Base-by-base conservation (phyloP, 2,888 invertebrate species). In the Heteromyza rotundicornis region DNA sequence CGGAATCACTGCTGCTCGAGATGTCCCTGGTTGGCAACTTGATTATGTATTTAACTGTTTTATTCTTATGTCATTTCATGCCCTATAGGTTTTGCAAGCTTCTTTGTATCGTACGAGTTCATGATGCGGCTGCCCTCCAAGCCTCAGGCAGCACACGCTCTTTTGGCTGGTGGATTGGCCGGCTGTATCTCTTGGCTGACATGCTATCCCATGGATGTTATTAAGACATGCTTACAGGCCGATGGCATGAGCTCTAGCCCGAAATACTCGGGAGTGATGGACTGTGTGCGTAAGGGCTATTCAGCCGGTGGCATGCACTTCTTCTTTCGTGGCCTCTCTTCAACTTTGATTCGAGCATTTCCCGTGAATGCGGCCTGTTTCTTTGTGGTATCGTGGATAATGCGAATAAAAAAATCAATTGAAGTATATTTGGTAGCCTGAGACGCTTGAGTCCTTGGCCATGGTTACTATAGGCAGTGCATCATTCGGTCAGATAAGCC, bases 291-390 rank as follows among this genome's bases (percentile, higher is more conserved):
- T 58, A 87, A 90, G 76, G 91, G 92, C 47, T 86, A 93, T 62
- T 82, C 82, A 27, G 70, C 83, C 1, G 92, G 94, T 69, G 96
- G 96, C 0, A 84, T 87, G 75, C 77, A 83, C 0, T 90, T 90
- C 69, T 88, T 96, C 79, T 86, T 89, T 53, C 85, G 90, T 19
- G 96, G 96, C 0, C 78, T 96, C 1, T 86, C 87, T 19, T 90
- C 95, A 1, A 92, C 95, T 1, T 82, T 95, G 44, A 76, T 95
- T 52, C 87, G 97, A 49, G 96, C 97, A 0, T 96, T 97, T 82
- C 94, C 96, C 1, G 92, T 92, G 65, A 97, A 98, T 80, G 97
- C 96, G 0, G 94, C 93, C 2, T 95, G 94, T 63, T 96, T 97
- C 80, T 88, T 92, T 32, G 93, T 93, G 0, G 95, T 96, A 58